Evolutionary conservation across 2,888 invertebrate species (phyloP).

Genomic region (Cecidostiba fungosa): DNA sequence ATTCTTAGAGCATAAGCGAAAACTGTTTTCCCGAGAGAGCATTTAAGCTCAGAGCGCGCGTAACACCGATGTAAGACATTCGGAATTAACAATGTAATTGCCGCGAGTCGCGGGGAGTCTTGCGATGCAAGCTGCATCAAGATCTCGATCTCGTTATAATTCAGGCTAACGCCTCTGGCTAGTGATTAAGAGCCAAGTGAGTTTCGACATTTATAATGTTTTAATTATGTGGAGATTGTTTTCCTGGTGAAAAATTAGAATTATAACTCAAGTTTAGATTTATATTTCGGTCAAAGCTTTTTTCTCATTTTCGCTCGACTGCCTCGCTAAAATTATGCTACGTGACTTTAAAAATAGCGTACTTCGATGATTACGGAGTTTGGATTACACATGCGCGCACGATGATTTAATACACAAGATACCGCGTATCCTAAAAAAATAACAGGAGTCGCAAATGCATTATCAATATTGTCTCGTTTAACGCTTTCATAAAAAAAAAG

Average conservation of each 20-base stretch:
- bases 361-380: neutral
- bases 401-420: neutral
- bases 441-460: too few relatives aligned
- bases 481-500: neutral
- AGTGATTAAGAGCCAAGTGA: neutral
- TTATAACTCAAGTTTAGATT: too few relatives aligned
- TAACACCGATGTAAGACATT: neutral
- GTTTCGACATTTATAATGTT: neutral
- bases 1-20: constrained; percentile 32
- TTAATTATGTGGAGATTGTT: neutral
- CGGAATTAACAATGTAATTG: constrained; percentile 14
- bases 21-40: constrained; percentile 17
- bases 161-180: neutral
- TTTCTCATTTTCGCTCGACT: too few relatives aligned
- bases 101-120: neutral
- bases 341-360: neutral
- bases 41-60: neutral
- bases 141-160: neutral
- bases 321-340: neutral
- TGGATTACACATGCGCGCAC: too few relatives aligned
- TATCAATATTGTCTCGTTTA: neutral
- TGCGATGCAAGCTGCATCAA: neutral
- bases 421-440: too few relatives aligned
- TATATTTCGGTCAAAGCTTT: too few relatives aligned
- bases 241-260: neutral